phyloP scores from a whole-genome alignment of 2,113 vertebrate species.

The Holacanthus passer region DNA sequence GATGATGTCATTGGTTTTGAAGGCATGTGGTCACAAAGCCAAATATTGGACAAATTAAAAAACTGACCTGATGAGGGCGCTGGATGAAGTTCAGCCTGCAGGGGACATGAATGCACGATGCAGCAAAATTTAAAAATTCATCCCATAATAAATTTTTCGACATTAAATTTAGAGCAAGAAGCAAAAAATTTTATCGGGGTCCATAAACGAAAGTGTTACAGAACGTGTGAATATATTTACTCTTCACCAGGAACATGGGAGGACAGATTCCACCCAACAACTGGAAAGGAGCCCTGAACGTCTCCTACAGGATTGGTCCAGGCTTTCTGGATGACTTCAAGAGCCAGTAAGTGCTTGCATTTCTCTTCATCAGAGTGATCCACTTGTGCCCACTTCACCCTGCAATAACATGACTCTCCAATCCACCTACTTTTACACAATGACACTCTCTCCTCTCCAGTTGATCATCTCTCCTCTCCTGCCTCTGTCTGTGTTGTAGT shows the following conservation, averaged over 20 bases:
- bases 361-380: too few relatives aligned
- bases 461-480: conserved; percentile 7
- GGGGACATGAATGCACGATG: too few relatives aligned
- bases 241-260: conserved; percentile 88
- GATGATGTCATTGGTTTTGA: too few relatives aligned
- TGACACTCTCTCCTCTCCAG: background rate
- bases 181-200: background rate
- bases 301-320: conserved; percentile 92
- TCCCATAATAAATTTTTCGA: too few relatives aligned
- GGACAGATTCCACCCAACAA: conserved; percentile 86
- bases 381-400: background rate
- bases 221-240: conserved; percentile 25
- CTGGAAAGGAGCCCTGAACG: conserved; percentile 93
- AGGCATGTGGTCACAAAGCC: too few relatives aligned
- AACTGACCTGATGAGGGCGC: too few relatives aligned
- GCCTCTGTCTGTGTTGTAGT: conserved; percentile 2
- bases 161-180: conserved; percentile 17
- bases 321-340: conserved; percentile 85
- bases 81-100: too few relatives aligned
- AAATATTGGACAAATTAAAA: too few relatives aligned
- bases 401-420: background rate
- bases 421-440: background rate
- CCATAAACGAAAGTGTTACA: background rate
- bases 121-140: too few relatives aligned
- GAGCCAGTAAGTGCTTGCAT: conserved; percentile 81